Base-by-base conservation (phyloP, 1,140 invertebrate genomes). In the Drosophila tropicalis region DNA sequence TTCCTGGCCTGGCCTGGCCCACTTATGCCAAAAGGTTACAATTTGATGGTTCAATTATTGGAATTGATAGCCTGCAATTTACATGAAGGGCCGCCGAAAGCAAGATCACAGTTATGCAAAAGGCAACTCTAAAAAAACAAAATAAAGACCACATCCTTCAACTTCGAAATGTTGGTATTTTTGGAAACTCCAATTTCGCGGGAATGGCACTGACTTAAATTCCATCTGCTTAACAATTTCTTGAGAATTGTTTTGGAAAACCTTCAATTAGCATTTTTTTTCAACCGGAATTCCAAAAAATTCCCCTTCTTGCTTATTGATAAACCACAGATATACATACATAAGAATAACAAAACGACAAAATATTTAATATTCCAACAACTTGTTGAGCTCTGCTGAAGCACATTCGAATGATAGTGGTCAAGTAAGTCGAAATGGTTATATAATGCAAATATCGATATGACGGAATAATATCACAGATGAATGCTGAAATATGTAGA, bases 51-150 rank as follows among this genome's bases (percentile, higher is more conserved):
- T 74, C 22, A 62, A 70, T 70, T 47, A 73, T 41, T 54, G 19
- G 67, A 62, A 64, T 70, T 58, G 61, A 70, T 73, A 67, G 54
- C 54, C 57, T 64, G 71, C 69, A 68, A 75, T 72, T 67, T 67
- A 15, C 44, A 47, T 62, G 51, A 54, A 63, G 63, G 60, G 32
- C 19, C 13, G 60, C 39, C 56, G 56, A 58, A 58, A 57, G 56
- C 15, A 36, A 57, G 25, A 34, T 15, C 56, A 7, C 13, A n/a
- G 40, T 55, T 51, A 41, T 57, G 47, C 15, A 39, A 6, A 63
- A 32, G 22, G 25, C 34, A 71, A 63, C 40, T 51, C n/a, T 2
- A 44, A 44, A 72, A 62, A 17, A n/a, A 29, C n/a, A 29, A 29
- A 6, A 29, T 29, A 29, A 29, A 58, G 32, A 39, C 9, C 44